Evolutionary conservation across 2,113 vertebrate species (phyloP).

Genomic region (Crotalus helleri): DNA sequence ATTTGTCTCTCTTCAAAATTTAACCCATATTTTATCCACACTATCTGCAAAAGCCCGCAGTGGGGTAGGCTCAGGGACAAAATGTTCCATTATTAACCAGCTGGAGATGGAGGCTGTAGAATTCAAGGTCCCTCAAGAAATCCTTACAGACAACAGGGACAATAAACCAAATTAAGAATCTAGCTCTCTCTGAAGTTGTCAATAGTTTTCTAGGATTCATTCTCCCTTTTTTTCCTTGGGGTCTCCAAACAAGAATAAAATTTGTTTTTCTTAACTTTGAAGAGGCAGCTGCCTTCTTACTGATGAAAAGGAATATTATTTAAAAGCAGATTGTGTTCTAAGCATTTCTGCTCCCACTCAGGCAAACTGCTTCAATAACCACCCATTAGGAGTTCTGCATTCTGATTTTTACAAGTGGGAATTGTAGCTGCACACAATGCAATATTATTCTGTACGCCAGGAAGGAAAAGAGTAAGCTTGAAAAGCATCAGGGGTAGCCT

Average conservation of each 20-base stretch:
- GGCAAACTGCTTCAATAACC: conserved; percentile 7
- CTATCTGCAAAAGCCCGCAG: neutral
- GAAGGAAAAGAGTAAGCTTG: conserved; percentile 7
- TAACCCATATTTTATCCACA: neutral
- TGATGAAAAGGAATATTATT: conserved; percentile 10
- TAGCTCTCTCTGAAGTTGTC: neutral
- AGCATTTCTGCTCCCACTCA: conserved; percentile 32
- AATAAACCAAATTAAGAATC: neutral
- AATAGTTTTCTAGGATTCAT: neutral
- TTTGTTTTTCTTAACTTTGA: neutral
- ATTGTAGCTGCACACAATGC: conserved; percentile 24
- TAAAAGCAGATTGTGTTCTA: conserved; percentile 17
- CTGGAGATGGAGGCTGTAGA: neutral
- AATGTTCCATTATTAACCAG: neutral
- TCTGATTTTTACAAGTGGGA: conserved; percentile 21
- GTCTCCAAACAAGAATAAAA: conserved; percentile 1
- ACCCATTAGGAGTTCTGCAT: conserved; percentile 22
- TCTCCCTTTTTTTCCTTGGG: neutral
- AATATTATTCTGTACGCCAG: conserved; percentile 24
- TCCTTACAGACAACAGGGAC: neutral
- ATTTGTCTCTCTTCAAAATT: neutral
- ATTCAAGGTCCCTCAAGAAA: neutral
- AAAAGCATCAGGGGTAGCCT: conserved; percentile 7
- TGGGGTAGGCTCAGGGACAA: neutral
- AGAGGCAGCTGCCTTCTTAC: neutral